phyloP scores from a whole-genome alignment of 2,113 vertebrate species.

The Amazona guildingii region DNA sequence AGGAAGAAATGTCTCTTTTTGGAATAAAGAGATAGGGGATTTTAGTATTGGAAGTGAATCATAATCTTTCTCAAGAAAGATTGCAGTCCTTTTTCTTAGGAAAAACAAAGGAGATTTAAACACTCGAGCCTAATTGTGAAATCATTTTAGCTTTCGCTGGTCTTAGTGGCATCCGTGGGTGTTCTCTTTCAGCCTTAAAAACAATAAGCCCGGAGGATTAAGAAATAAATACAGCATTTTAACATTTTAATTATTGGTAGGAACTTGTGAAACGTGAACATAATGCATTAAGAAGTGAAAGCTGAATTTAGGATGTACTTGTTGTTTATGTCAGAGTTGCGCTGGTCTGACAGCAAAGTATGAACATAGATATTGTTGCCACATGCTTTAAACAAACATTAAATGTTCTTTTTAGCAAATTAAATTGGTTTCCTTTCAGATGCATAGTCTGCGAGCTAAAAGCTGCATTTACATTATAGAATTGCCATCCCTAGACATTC shows the following conservation, averaged over 20 bases:
- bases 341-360: not conserved
- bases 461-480: not conserved
- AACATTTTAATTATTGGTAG: not conserved
- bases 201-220: not conserved
- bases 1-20: not conserved
- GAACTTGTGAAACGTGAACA: not conserved
- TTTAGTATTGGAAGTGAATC: not conserved
- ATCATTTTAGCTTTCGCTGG: not conserved
- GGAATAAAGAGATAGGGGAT: not conserved
- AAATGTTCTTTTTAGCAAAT: not conserved
- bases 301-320: not conserved
- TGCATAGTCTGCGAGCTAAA: not conserved
- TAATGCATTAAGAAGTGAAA: not conserved
- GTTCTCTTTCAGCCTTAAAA: not conserved
- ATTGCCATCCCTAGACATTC: not conserved
- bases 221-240: not conserved
- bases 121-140: not conserved
- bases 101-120: not conserved
- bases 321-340: not conserved
- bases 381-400: not conserved
- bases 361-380: not conserved
- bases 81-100: not conserved
- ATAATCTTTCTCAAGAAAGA: not conserved
- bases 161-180: not conserved
- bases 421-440: not conserved